A percentile compares a stretch with the other conserved stretches of the same genome.
Conservation (phyloP, 1,140 invertebrate genomes). For the Geopemphigus sp. region DNA sequence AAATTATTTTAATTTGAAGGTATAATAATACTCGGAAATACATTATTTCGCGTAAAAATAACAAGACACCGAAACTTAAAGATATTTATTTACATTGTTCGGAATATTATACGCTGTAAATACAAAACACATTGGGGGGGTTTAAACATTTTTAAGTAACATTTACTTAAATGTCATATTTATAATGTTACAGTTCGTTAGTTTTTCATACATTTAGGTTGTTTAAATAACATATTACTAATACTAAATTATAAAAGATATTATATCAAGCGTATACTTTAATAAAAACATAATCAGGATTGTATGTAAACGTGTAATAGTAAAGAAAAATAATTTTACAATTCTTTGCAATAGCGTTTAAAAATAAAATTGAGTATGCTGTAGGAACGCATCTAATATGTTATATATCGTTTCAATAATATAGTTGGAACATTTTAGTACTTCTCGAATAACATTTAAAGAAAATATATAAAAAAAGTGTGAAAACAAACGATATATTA, state of each 20-base stretch:
- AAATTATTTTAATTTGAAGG: background rate
- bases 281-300: background rate
- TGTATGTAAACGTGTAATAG: background rate
- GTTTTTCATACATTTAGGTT: background rate
- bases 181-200: conserved; percentile 3
- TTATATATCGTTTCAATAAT: too few relatives aligned
- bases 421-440: too few relatives aligned
- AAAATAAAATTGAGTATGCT: too few relatives aligned
- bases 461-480: too few relatives aligned
- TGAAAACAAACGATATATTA: too few relatives aligned
- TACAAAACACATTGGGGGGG: background rate
- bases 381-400: too few relatives aligned
- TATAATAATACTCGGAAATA: background rate
- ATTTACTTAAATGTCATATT: conserved; percentile 21
- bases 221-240: background rate
- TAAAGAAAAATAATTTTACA: background rate
- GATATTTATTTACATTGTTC: background rate
- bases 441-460: too few relatives aligned
- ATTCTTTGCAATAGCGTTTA: too few relatives aligned
- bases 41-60: background rate
- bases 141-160: conserved; percentile 21
- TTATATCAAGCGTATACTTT: background rate
- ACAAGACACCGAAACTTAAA: background rate
- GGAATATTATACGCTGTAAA: background rate
- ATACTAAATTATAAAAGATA: background rate